phyloP scores from a whole-genome alignment of 2,888 invertebrate genomes.

The Linnaemya tessellans region DNA sequence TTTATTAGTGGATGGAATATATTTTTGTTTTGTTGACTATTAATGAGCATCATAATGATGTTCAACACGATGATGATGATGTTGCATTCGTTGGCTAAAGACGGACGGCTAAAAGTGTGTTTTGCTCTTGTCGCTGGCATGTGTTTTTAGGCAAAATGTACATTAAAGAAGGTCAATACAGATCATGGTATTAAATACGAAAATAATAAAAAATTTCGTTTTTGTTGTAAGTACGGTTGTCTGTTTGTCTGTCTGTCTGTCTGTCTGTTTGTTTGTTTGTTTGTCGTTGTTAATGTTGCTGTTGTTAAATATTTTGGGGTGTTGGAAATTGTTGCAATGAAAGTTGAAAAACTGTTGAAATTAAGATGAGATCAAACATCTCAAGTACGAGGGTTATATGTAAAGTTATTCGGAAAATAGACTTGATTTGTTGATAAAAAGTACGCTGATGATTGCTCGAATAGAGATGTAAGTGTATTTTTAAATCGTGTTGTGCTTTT shows the following conservation, averaged over 20 bases:
- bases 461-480: too few relatives aligned
- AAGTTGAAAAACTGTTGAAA: conserved; percentile 70
- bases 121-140: conserved; percentile 37
- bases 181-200: conserved; percentile 67
- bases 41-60: conserved; percentile 43
- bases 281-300: conserved; percentile 27
- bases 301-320: conserved; percentile 60
- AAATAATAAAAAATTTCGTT: conserved; percentile 58
- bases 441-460: too few relatives aligned
- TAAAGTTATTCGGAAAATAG: conserved; percentile 27
- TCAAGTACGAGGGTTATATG: conserved; percentile 44
- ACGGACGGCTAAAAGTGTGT: conserved; percentile 5
- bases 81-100: conserved; percentile 4
- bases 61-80: conserved; percentile 37
- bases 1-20: conserved; percentile 49
- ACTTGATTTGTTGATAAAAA: too few relatives aligned
- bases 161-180: conserved; percentile 73
- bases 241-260: too few relatives aligned
- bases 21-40: conserved; percentile 23
- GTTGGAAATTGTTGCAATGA: conserved; percentile 73
- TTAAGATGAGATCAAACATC: conserved; percentile 62
- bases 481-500: too few relatives aligned
- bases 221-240: conserved; percentile 30
- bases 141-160: conserved; percentile 64
- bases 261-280: conserved; percentile 6